Percentiles rank a stretch among this genome's conserved stretches.
These are phyloP conservation scores for Nylanderia fulva DNA, from an alignment of 1,140 invertebrate species.

Conservation along the genomic window DNA sequence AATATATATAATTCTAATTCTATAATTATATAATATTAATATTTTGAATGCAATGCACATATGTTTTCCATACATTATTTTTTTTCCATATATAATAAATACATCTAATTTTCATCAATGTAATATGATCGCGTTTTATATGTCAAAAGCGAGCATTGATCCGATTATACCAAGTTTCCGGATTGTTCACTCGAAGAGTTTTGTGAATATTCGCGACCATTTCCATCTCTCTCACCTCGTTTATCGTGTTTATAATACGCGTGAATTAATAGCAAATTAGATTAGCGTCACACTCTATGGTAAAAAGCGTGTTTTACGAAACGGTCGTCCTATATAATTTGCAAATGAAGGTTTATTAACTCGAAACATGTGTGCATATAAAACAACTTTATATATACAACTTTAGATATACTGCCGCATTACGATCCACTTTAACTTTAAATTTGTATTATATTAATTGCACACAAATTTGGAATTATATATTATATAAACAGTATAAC, in stretches of 20 bases:
- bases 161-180: constrained; percentile 43
- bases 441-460: constrained; percentile 11
- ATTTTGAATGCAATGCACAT: too few relatives aligned
- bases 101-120: constrained; percentile 4
- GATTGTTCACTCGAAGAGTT: constrained; percentile 34
- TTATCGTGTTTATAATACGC: constrained; percentile 33
- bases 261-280: constrained; percentile 45
- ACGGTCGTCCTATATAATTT: constrained; percentile 9
- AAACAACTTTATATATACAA: too few relatives aligned
- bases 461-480: background rate
- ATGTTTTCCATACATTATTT: background rate
- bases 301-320: constrained; percentile 29
- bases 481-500: constrained; percentile 1
- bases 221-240: background rate
- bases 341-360: constrained; percentile 38
- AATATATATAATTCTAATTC: background rate
- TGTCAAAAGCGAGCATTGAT: constrained; percentile 25
- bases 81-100: background rate
- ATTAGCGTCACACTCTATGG: constrained; percentile 33
- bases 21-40: too few relatives aligned
- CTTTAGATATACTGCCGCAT: background rate
- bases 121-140: background rate
- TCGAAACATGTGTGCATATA: background rate
- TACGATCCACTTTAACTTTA: background rate
- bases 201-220: constrained; percentile 25